A percentile compares a stretch with the other conserved stretches of the same genome.
Evolutionary conservation across 2,113 vertebrate species (phyloP).

Genomic region (Glaucidium brasilianum): DNA sequence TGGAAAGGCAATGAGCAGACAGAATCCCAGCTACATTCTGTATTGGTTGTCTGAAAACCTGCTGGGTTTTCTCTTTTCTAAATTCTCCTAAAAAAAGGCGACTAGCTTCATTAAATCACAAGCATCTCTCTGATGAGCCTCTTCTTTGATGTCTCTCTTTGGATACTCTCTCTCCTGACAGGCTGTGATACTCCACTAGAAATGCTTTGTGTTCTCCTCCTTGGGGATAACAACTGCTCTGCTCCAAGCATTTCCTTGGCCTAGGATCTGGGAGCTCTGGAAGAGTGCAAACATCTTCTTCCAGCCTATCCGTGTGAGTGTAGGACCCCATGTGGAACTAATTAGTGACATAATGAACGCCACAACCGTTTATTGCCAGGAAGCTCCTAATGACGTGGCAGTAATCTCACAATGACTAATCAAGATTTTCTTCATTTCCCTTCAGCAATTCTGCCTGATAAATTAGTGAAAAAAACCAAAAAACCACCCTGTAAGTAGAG

Average conservation of each 20-base stretch:
- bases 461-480: background rate
- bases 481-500: background rate
- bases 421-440: background rate
- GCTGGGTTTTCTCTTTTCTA: background rate
- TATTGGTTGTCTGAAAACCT: background rate
- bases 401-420: background rate
- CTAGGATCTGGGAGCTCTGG: background rate
- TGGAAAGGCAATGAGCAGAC: background rate
- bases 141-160: background rate
- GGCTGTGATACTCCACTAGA: background rate
- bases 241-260: background rate
- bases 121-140: background rate
- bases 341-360: background rate
- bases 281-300: background rate
- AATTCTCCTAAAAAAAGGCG: background rate
- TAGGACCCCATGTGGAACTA: background rate
- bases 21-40: background rate
- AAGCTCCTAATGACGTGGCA: background rate
- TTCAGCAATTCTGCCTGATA: background rate
- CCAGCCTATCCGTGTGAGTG: background rate
- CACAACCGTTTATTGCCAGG: background rate
- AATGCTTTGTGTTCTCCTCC: background rate
- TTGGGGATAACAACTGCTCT: background rate
- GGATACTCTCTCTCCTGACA: background rate
- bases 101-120: background rate